Evolutionary conservation across 2,888 invertebrate genomes (phyloP).

Genomic region (Resseliella maxima): DNA sequence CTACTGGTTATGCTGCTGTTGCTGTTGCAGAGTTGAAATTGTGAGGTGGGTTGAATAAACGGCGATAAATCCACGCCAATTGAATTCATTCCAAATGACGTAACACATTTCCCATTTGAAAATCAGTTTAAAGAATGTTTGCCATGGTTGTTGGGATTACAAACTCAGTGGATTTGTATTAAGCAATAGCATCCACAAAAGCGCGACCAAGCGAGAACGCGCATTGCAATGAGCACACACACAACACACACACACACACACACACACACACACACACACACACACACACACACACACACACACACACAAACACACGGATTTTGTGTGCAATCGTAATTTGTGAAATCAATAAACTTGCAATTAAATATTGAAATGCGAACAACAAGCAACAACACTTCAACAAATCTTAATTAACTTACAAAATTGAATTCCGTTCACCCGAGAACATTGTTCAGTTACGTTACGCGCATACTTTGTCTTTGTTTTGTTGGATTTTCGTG

Average conservation of each 20-base stretch:
- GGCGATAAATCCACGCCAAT: background rate
- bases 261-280: too few relatives aligned
- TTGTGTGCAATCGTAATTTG: constrained; percentile 21
- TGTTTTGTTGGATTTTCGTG: background rate
- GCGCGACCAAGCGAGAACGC: too few relatives aligned
- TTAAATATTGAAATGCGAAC: constrained; percentile 53
- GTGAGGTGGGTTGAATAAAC: too few relatives aligned
- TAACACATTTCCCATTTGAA: background rate
- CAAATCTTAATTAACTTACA: constrained; percentile 45
- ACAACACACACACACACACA: too few relatives aligned
- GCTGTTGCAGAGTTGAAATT: too few relatives aligned
- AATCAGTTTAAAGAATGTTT: constrained; percentile 31
- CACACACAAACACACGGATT: too few relatives aligned
- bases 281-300: too few relatives aligned
- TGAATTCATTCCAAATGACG: constrained; percentile 19
- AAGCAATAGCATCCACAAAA: background rate
- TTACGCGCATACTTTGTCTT: background rate
- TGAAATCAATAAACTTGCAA: constrained; percentile 48
- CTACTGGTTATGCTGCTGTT: too few relatives aligned
- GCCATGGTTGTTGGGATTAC: background rate
- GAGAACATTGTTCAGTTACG: background rate
- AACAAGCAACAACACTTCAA: constrained; percentile 51
- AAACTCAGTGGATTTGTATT: background rate
- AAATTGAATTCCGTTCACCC: constrained; percentile 34
- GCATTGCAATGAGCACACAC: too few relatives aligned